These are phyloP conservation scores for Turritopsis dohrnii DNA, from an alignment of 30 jellyfish, hydroid and myxozoan species.

Conservation along the genomic window DNA sequence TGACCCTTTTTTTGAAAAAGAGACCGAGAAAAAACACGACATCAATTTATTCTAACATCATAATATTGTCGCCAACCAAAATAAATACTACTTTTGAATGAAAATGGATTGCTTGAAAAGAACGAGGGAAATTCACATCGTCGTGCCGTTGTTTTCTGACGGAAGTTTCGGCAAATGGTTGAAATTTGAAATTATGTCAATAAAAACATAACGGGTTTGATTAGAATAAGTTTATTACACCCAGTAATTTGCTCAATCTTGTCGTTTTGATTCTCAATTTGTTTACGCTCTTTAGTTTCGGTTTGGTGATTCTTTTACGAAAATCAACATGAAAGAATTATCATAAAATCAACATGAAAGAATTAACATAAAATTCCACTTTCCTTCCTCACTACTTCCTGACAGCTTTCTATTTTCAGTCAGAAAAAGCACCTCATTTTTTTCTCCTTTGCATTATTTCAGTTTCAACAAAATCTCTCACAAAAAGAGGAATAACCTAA, in stretches of 20 bases:
- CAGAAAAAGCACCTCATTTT: too few species aligned
- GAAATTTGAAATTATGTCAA: not conserved
- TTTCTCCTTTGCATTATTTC: too few species aligned
- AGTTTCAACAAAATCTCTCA: too few species aligned
- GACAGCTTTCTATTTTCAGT: too few species aligned
- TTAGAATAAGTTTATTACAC: not conserved
- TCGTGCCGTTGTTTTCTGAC: not conserved
- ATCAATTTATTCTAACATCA: not conserved
- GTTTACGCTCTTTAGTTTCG: not conserved
- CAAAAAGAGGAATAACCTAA: too few species aligned
- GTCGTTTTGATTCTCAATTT: not conserved
- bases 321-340: too few species aligned
- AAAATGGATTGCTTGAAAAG: not conserved
- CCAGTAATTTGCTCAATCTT: not conserved
- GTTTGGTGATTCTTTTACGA: not conserved
- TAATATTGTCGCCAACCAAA: not conserved
- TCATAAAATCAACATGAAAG: too few species aligned
- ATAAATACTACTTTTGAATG: not conserved
- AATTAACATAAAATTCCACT: too few species aligned
- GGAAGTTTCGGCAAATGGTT: not conserved
- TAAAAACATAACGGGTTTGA: not conserved
- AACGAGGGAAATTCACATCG: not conserved
- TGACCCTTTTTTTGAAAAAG: not conserved
- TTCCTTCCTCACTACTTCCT: too few species aligned
- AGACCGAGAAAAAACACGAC: not conserved